Conservation (phyloP, 2,797 vertebrate genomes). For the Pseudochirops corinnae region DNA sequence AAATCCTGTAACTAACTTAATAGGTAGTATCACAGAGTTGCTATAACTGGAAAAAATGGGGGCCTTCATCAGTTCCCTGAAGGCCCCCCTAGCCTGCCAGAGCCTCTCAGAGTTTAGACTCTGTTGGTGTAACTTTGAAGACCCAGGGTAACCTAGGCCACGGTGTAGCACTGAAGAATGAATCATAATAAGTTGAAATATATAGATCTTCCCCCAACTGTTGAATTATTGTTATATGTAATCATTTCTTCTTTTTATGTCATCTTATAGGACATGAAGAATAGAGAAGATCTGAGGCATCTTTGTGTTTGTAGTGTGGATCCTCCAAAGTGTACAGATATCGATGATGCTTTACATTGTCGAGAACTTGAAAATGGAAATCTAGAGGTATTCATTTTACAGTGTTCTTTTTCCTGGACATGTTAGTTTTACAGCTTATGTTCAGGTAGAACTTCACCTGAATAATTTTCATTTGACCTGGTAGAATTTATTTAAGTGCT, state of each 20-base stretch:
- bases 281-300: slow-evolving; percentile 91
- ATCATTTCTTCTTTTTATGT: slow-evolving; percentile 18
- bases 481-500: slow-evolving; percentile 18
- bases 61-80: not conserved
- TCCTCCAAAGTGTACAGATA: slow-evolving; percentile 98
- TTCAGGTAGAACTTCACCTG: slow-evolving; percentile 2
- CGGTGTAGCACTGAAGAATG: not conserved
- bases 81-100: not conserved
- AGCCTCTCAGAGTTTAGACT: not conserved
- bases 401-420: not conserved
- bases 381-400: slow-evolving; percentile 88
- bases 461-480: slow-evolving; percentile 19
- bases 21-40: not conserved
- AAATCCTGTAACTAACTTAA: not conserved
- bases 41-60: not conserved
- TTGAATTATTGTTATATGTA: not conserved
- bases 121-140: not conserved
- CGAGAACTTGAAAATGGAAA: slow-evolving; percentile 93
- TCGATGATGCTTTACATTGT: slow-evolving; percentile 96
- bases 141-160: not conserved
- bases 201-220: not conserved
- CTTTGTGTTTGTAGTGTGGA: slow-evolving; percentile 96
- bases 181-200: not conserved
- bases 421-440: not conserved
- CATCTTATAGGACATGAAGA: slow-evolving; percentile 90